Base-by-base conservation (phyloP, 2,888 invertebrate genomes). In the Chironomus tentans region DNA sequence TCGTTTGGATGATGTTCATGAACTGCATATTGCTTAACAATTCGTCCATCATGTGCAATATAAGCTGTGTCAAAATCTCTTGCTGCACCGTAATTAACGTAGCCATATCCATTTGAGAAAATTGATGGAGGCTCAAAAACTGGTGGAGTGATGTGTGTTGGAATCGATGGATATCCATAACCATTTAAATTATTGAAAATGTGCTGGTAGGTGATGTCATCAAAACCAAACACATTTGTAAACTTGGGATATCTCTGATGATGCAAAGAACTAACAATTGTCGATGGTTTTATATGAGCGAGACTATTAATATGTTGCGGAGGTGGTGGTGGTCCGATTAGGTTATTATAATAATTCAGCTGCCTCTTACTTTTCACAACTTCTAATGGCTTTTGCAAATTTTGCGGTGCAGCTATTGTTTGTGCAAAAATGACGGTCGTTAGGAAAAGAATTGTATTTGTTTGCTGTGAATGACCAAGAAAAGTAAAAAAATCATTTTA, bases 1-100 rank as follows among this genome's bases (percentile, higher is more conserved):
- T 84, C 84, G 76, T 83, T 83, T 75, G 82, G 82, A 46, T 83
- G 82, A 47, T 82, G 79, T 78, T 84, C 84, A 70, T 83, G 80
- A 28, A 84, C 84, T n/a, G 82, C 81, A 73, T 84, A 84, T 77
- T 84, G 84, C 77, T 83, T 83, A 72, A 84, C 76, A 72, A 82
- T 80, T 2, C 84, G 81, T 2, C 83, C 83, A 77, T 82, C 80
- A 21, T 65, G 46, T 61, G 80, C 79, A 47, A 81, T 78, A 47
- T 83, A 83, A 10, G 80, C 77, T 12, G 46, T 56, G 61, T 76
- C 76, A n/a, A 80, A 79, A 28, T 62, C 13, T 2, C 80, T 79
- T 18, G 76, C 76, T 10, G 65, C 10, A 12, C 46, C 48, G 24
- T 74, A 74, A 48, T 24, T 24, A 1, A 74, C 47, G 21, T 38